Percentiles rank a stretch among this genome's conserved stretches.
Conservation (phyloP, 1,140 invertebrate species). For the Aethina tumida region DNA sequence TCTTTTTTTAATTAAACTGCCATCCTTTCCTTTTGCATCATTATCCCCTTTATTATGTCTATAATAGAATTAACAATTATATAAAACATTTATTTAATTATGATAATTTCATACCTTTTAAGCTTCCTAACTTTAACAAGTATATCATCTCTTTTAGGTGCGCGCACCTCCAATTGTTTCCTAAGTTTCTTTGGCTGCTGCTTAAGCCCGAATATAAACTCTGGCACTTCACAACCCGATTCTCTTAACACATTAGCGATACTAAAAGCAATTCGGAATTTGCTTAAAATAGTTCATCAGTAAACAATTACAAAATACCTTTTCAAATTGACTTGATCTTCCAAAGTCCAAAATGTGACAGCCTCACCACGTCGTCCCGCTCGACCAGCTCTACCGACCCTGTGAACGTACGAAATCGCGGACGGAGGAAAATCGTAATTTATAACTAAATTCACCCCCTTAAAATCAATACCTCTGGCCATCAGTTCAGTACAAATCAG, state of each 20-base stretch:
- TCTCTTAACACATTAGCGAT: slow-evolving; percentile 79
- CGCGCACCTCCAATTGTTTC: slow-evolving; percentile 37
- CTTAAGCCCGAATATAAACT: slow-evolving; percentile 78
- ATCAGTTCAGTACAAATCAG: slow-evolving; percentile 95
- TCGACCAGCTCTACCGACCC: slow-evolving; percentile 78
- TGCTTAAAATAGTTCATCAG: not conserved
- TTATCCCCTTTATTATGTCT: no score
- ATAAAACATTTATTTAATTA: no score
- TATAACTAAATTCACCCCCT: slow-evolving; percentile 91
- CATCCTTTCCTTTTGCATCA: no score
- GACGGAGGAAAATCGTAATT: slow-evolving; percentile 96
- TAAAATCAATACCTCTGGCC: slow-evolving; percentile 96
- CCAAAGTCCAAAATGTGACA: slow-evolving; percentile 89
- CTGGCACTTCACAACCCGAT: slow-evolving; percentile 82
- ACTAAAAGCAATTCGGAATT: slow-evolving; percentile 40
- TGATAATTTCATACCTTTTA: no score
- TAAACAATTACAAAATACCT: slow-evolving; percentile 60
- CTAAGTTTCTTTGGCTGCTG: slow-evolving; percentile 56
- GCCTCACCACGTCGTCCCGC: slow-evolving; percentile 82
- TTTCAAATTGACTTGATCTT: slow-evolving; percentile 72
- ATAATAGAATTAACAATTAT: no score
- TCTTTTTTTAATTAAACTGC: no score
- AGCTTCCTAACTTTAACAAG: no score
- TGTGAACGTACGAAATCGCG: slow-evolving; percentile 90
- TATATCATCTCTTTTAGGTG: slow-evolving; percentile 29